Percentiles rank a stretch among this genome's conserved stretches.
These are phyloP conservation scores for Caenorhabditis afra DNA, from an alignment of 2,888 invertebrate genomes.

Conservation along the genomic window DNA sequence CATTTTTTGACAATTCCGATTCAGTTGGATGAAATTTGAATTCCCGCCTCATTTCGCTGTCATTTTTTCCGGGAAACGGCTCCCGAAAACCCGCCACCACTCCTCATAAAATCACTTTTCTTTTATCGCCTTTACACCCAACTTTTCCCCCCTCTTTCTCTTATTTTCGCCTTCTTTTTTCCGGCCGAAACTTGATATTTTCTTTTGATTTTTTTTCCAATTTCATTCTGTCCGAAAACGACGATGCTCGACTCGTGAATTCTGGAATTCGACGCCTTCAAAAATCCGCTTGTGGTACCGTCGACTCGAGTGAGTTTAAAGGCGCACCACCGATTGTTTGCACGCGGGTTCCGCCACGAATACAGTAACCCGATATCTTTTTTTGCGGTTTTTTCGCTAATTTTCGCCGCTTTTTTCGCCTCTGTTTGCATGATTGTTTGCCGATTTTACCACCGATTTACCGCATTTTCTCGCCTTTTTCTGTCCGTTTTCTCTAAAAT, in stretches of 20 bases:
- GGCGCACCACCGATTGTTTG: slow-evolving; percentile 11
- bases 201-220: slow-evolving; percentile 5
- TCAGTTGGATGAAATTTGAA: slow-evolving; percentile 3
- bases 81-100: slow-evolving; percentile 29
- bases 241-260: slow-evolving; percentile 37
- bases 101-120: slow-evolving; percentile 54
- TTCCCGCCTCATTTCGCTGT: too few species aligned
- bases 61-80: not conserved
- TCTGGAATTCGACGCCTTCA: slow-evolving; percentile 24
- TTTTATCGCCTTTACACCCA: slow-evolving; percentile 54
- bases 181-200: slow-evolving; percentile 7
- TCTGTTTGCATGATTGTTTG: slow-evolving; percentile 11
- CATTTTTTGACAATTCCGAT: not conserved
- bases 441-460: not conserved
- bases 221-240: slow-evolving; percentile 10
- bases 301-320: slow-evolving; percentile 46
- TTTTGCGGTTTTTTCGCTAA: not conserved
- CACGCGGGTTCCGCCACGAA: slow-evolving; percentile 8
- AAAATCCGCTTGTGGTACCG: slow-evolving; percentile 37
- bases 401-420: not conserved
- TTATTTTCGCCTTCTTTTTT: slow-evolving; percentile 14
- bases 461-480: not conserved
- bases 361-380: slow-evolving; percentile 18
- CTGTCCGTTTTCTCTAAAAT: not conserved
- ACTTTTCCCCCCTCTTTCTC: not conserved